Conservation (phyloP, 2,888 invertebrate species). For the Machimus atricapillus region DNA sequence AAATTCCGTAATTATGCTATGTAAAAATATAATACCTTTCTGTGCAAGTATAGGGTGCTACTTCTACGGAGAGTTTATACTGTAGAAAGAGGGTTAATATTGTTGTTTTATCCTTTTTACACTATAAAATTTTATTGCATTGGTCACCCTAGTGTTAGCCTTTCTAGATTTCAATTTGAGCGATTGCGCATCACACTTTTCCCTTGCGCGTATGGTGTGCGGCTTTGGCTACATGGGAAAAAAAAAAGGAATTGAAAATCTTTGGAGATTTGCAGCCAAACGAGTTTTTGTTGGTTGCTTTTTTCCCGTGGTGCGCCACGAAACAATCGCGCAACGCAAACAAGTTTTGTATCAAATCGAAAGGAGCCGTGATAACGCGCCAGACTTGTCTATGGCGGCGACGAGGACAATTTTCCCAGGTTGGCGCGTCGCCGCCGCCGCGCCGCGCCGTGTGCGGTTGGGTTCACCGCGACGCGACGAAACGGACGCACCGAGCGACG, state of each 20-base stretch:
- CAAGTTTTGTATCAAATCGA: neutral
- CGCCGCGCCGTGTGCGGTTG: neutral
- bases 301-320: neutral
- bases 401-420: neutral
- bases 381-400: neutral
- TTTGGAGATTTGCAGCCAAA: neutral
- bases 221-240: neutral
- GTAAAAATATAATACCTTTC: too few relatives aligned
- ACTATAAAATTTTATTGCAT: neutral
- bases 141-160: neutral
- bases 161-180: neutral
- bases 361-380: neutral
- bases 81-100: too few relatives aligned
- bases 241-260: neutral
- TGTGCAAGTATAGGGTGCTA: too few relatives aligned
- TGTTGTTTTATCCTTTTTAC: neutral
- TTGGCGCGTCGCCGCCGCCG: neutral
- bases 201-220: neutral
- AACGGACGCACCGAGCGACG: neutral
- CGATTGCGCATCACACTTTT: neutral
- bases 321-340: neutral
- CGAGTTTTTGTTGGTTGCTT: neutral
- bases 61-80: too few relatives aligned
- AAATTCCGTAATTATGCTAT: too few relatives aligned
- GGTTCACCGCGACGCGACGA: neutral